Evolutionary conservation across 2,797 vertebrate species (phyloP).

Genomic region (Smutsia temminckii): DNA sequence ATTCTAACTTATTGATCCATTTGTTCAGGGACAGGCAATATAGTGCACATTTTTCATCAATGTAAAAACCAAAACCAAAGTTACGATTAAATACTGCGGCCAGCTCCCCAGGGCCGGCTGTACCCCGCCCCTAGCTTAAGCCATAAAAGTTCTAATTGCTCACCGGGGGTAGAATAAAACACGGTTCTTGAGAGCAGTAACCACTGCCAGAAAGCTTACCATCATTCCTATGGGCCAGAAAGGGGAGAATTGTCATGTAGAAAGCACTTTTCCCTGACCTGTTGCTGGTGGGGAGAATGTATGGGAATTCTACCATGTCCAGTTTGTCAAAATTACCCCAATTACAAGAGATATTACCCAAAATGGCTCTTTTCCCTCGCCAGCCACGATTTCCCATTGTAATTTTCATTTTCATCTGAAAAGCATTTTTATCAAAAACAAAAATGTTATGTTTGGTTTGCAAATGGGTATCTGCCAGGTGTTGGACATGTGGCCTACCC

Average conservation of each 20-base stretch:
- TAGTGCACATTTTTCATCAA: background rate
- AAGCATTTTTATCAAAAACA: constrained; percentile 78
- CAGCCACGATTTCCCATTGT: constrained; percentile 91
- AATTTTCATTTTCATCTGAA: constrained; percentile 84
- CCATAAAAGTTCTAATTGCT: background rate
- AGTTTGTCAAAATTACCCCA: constrained; percentile 94
- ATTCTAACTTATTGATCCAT: background rate
- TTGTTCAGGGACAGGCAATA: background rate
- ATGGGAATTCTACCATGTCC: constrained; percentile 93
- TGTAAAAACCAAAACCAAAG: background rate
- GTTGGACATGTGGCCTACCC: constrained; percentile 82
- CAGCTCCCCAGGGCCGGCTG: background rate
- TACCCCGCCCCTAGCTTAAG: background rate
- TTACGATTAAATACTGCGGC: background rate
- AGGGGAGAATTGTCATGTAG: constrained; percentile 81
- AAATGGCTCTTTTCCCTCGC: constrained; percentile 89
- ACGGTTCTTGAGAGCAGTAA: background rate
- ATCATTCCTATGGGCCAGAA: constrained; percentile 68
- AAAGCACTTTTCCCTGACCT: constrained; percentile 83
- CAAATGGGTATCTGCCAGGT: constrained; percentile 87
- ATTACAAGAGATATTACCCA: constrained; percentile 93
- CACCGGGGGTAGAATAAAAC: background rate
- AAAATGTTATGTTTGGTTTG: constrained; percentile 75
- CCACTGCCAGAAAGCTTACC: constrained; percentile 55
- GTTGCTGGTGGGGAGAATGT: constrained; percentile 86